Evolutionary conservation across 2,113 vertebrate genomes (phyloP).

Genomic region (Chaetorhynchus papuensis): DNA sequence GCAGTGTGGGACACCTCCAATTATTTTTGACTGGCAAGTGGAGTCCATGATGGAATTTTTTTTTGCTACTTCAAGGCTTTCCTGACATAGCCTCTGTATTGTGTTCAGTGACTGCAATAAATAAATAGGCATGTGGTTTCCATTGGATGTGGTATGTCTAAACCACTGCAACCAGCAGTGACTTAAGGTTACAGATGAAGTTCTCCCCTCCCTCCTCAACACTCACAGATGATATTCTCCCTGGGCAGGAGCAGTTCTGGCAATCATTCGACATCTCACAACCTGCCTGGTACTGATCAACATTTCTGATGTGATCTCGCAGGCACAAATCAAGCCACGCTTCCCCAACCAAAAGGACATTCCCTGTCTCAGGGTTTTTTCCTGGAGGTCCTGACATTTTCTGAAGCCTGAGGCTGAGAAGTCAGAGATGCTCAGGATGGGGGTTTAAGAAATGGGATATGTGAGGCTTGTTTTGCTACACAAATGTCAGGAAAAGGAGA

Average conservation of each 20-base stretch:
- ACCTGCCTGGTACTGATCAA: constrained; percentile 30
- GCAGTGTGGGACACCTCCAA: constrained; percentile 63
- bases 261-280: constrained; percentile 50
- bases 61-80: constrained; percentile 36
- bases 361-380: neutral
- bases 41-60: neutral
- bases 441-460: neutral
- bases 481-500: neutral
- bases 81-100: neutral
- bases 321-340: constrained; percentile 28
- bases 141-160: neutral
- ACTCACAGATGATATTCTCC: neutral
- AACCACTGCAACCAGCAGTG: neutral
- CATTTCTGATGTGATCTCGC: constrained; percentile 16
- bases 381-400: constrained; percentile 46
- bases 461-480: neutral
- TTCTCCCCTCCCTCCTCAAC: neutral
- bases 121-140: constrained; percentile 25
- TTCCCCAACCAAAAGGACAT: constrained; percentile 10
- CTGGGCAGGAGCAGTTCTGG: constrained; percentile 28
- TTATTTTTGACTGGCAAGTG: constrained; percentile 61
- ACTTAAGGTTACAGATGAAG: neutral
- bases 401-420: neutral
- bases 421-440: neutral
- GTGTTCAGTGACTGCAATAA: neutral